These are phyloP conservation scores for Peribatodes rhomboidaria DNA, from an alignment of 2,888 invertebrate species.

Conservation along the genomic window DNA sequence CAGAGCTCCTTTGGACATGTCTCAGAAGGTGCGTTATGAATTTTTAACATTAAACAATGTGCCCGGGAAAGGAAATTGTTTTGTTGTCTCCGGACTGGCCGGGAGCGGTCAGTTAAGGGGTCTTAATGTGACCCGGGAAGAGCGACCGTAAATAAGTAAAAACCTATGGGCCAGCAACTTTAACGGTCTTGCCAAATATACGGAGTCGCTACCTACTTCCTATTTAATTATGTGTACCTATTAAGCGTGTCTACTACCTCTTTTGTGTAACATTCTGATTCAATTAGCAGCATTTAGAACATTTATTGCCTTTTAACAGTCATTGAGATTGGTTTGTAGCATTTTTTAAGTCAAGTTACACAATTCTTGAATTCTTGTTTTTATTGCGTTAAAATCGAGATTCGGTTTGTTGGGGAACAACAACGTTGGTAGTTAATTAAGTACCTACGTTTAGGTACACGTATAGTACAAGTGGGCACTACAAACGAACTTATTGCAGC, in stretches of 20 bases:
- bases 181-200: slow-evolving; percentile 37
- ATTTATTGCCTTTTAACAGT: not conserved
- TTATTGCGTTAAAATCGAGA: too few relatives aligned
- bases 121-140: slow-evolving; percentile 48
- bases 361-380: too few relatives aligned
- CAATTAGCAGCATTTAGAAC: slow-evolving; percentile 10
- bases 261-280: slow-evolving; percentile 13
- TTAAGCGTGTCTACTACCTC: slow-evolving; percentile 19
- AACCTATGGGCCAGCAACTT: slow-evolving; percentile 45
- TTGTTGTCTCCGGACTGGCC: slow-evolving; percentile 46
- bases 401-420: too few relatives aligned
- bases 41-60: slow-evolving; percentile 47
- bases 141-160: slow-evolving; percentile 49
- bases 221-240: slow-evolving; percentile 31
- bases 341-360: not conserved
- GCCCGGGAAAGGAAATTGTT: slow-evolving; percentile 42
- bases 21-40: slow-evolving; percentile 41
- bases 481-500: slow-evolving; percentile 17
- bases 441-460: not conserved
- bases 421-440: too few relatives aligned
- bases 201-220: slow-evolving; percentile 3
- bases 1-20: slow-evolving; percentile 12
- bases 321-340: not conserved
- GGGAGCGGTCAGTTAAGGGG: slow-evolving; percentile 44
- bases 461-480: slow-evolving; percentile 4